phyloP scores from a whole-genome alignment of 2,113 vertebrate species.

The Terrapene triunguis region DNA sequence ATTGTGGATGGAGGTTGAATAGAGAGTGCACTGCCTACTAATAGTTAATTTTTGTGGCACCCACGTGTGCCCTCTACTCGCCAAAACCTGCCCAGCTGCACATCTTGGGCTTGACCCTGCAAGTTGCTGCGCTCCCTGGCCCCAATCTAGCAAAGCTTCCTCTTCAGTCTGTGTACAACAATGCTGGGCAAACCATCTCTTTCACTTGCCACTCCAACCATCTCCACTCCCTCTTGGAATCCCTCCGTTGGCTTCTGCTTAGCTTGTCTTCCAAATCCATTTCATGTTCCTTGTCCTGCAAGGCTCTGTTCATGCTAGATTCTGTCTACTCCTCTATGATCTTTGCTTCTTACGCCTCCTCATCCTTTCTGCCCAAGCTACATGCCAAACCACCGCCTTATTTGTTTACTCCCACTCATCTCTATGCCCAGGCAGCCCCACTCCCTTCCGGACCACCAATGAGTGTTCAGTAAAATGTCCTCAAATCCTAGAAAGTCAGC shows the following conservation, averaged over 20 bases:
- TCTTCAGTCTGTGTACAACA: not conserved
- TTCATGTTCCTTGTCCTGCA: not conserved
- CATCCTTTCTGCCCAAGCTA: not conserved
- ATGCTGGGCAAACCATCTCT: not conserved
- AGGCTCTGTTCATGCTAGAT: not conserved
- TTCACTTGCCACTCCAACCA: not conserved
- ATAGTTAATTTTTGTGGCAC: not conserved
- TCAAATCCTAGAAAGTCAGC: not conserved
- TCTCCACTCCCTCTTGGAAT: not conserved
- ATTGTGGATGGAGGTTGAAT: not conserved
- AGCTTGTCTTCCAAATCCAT: not conserved
- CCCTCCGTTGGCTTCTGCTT: not conserved
- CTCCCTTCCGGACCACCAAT: not conserved
- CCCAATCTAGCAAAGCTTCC: not conserved
- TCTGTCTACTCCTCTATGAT: not conserved
- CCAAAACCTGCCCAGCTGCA: not conserved
- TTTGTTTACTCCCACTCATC: not conserved
- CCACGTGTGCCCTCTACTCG: not conserved
- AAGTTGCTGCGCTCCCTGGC: rapidly evolving
- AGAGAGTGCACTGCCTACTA: not conserved
- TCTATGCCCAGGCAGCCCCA: not conserved
- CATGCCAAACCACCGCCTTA: not conserved
- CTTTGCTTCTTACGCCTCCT: not conserved
- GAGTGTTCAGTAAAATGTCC: not conserved
- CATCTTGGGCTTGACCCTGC: not conserved